Evolutionary conservation across 1,140 invertebrate genomes (phyloP), one percentile per base, ranked within the genome.

Genomic region (Drosophila pectinifera): DNA sequence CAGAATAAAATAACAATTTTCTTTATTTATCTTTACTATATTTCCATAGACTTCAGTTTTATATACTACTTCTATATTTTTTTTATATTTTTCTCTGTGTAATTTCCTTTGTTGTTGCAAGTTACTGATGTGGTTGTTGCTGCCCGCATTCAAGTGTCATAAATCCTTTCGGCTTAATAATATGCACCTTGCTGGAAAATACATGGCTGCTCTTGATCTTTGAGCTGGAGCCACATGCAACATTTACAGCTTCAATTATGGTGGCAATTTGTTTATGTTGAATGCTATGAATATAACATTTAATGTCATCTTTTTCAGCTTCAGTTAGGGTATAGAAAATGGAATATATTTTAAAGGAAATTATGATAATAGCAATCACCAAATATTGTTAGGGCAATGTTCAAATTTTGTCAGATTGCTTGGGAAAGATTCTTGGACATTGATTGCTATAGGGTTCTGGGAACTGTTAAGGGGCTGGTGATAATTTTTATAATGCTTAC

Each of bases 131-230:
- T 34, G 46, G 18, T 22, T 81, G 68, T 56, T 73, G 69, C 48
- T 86, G 68, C 62, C 55, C 68, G 78, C 79, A 53, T 90, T 77
- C 80, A 72, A 81, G 74, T 89, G 80, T 89, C 84, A 89, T 90
- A 90, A 90, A 84, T 84, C 80, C 74, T 84, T 80, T 82, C 22
- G 78, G 72, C 54, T 82, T 88, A 88, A 88, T 88, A 88, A 77
- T 88, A 88, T 88, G 79, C 79, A 88, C 78, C 83, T 88, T 68
- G 46, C 72, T 36, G 18, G 4, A 22, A 54, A 31, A 26, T 46
- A n/a, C 24, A 46, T 61, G 22, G 36, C 42, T 42, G n/a, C 24
- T 13, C 53, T 34, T 34, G 24, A 55, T 28, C 16, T 51, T 39
- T 24, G 49, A 48, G 38, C 53, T 58, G 7, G 4, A 61, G 38